These are phyloP conservation scores for Ophonus ardosiacus DNA, from an alignment of 2,888 invertebrate genomes.

Conservation along the genomic window DNA sequence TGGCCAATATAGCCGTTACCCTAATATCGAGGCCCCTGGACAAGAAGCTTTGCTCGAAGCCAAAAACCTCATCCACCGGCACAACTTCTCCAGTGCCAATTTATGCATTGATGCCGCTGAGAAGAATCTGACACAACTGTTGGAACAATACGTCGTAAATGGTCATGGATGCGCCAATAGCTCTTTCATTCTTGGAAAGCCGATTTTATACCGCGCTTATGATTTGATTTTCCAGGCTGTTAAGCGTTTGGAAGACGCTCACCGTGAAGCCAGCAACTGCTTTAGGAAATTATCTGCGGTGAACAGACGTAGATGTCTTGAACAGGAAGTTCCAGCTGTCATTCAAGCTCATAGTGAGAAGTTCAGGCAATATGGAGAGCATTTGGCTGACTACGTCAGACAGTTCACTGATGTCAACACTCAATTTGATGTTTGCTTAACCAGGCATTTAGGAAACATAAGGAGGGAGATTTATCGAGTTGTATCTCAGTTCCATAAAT, in stretches of 20 bases:
- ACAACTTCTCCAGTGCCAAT: not conserved
- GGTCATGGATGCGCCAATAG: not conserved
- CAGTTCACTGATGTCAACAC: slow-evolving; percentile 29
- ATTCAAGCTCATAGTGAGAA: not conserved
- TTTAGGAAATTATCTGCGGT: not conserved
- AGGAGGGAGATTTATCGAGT: not conserved
- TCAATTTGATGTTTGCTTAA: slow-evolving; percentile 22
- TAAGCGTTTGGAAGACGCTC: slow-evolving; percentile 10
- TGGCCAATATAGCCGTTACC: not conserved
- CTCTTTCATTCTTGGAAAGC: not conserved
- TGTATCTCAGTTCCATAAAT: not conserved
- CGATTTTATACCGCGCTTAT: not conserved
- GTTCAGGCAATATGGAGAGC: not conserved
- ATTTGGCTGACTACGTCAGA: slow-evolving; percentile 2
- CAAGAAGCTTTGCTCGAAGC: not conserved
- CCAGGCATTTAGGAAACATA: slow-evolving; percentile 2
- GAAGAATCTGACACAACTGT: not conserved
- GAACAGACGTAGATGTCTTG: not conserved
- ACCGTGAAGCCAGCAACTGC: not conserved
- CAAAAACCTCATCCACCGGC: not conserved
- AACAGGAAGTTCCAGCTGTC: not conserved
- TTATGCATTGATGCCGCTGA: not conserved
- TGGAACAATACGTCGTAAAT: not conserved
- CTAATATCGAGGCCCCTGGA: not conserved
- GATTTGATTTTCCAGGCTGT: not conserved